A percentile compares a stretch with the other conserved stretches of the same genome.
Conservation (phyloP, 2,888 invertebrate genomes). For the Mythimna albipuncta region DNA sequence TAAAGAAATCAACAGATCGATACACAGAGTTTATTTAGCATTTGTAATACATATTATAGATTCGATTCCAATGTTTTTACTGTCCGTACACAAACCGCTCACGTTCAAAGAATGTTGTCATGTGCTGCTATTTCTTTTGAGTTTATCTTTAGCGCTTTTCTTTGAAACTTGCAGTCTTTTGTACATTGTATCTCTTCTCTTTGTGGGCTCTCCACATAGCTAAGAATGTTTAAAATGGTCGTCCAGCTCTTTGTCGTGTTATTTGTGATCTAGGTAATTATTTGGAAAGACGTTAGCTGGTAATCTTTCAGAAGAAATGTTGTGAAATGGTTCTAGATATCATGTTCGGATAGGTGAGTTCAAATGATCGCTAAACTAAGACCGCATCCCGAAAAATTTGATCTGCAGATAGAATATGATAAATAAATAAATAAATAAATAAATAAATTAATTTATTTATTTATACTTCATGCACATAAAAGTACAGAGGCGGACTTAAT, state of each 20-base stretch:
- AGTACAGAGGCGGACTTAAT: too few relatives aligned
- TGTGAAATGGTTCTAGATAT: neutral
- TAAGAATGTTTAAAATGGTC: neutral
- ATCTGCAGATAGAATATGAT: too few relatives aligned
- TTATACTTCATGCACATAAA: too few relatives aligned
- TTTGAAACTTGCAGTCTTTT: constrained; percentile 34
- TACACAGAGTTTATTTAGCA: neutral
- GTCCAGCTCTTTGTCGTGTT: neutral
- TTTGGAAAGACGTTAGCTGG: neutral
- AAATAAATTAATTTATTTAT: too few relatives aligned
- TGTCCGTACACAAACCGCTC: constrained; percentile 42
- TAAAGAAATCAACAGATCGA: neutral
- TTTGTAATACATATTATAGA: neutral
- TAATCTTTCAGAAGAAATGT: neutral
- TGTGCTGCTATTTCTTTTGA: constrained; percentile 45
- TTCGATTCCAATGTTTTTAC: constrained; percentile 1
- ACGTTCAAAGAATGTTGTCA: constrained; percentile 41
- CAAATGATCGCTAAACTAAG: too few relatives aligned
- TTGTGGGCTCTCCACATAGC: neutral
- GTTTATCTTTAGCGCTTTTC: constrained; percentile 47
- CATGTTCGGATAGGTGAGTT: neutral
- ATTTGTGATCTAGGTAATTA: neutral
- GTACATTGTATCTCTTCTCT: constrained; percentile 28
- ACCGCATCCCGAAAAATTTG: too few relatives aligned
- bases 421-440: too few relatives aligned